A percentile compares a stretch with the other conserved stretches of the same genome.
Evolutionary conservation across 2,797 vertebrate species (phyloP).

Genomic region (Furcifer pardalis): DNA sequence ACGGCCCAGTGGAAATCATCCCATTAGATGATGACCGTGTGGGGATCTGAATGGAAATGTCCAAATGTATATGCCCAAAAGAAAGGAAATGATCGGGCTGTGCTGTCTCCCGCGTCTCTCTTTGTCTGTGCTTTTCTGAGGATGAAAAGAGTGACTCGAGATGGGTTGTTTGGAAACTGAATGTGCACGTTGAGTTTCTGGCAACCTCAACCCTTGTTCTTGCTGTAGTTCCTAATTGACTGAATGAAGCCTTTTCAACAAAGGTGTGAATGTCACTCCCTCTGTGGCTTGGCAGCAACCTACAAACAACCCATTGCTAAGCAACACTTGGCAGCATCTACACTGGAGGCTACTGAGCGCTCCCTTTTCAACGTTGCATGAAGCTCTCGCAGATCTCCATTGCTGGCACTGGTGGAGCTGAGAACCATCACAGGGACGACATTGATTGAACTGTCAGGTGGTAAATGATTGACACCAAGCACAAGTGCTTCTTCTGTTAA

Average conservation of each 20-base stretch:
- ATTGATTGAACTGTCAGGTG: constrained; percentile 75
- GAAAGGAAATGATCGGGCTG: background rate
- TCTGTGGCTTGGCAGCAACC: constrained; percentile 56
- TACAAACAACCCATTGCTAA: constrained; percentile 62
- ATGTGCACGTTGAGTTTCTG: constrained; percentile 7
- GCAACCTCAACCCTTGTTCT: constrained; percentile 46
- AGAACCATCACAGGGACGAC: constrained; percentile 74
- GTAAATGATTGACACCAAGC: constrained; percentile 76
- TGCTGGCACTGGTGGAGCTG: constrained; percentile 71
- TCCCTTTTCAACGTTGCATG: constrained; percentile 65
- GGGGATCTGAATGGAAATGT: background rate
- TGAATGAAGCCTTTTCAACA: constrained; percentile 54
- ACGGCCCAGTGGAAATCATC: background rate
- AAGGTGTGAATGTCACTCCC: constrained; percentile 62
- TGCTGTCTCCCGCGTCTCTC: background rate
- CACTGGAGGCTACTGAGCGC: constrained; percentile 53
- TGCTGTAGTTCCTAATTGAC: constrained; percentile 46
- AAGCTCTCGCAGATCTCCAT: constrained; percentile 64
- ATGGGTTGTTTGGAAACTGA: constrained; percentile 38
- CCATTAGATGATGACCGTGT: background rate
- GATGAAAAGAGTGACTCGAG: constrained; percentile 8
- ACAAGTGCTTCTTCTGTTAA: constrained; percentile 75
- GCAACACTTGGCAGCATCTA: constrained; percentile 72
- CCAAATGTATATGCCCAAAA: background rate
- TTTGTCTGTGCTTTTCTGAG: fast-evolving